A percentile compares a stretch with the other conserved stretches of the same genome.
Conservation (phyloP, 2,888 invertebrate genomes). For the Heliconius ethilla region DNA sequence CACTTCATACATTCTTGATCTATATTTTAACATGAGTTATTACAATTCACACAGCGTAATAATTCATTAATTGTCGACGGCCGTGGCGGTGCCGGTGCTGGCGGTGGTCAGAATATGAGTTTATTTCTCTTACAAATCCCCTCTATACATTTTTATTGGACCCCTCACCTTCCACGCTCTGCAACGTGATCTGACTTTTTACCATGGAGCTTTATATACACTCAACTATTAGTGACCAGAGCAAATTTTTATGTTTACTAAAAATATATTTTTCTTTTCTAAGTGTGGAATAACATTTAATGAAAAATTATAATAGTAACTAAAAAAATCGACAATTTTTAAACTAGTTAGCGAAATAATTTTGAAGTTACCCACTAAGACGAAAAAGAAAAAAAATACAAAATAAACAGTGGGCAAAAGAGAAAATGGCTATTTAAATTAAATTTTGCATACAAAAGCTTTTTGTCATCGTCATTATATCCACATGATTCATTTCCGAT, state of each 20-base stretch:
- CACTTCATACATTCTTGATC: constrained; percentile 7
- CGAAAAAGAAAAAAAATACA: not conserved
- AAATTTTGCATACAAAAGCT: constrained; percentile 1
- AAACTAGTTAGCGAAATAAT: too few species aligned
- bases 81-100: constrained; percentile 51
- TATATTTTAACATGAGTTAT: constrained; percentile 37
- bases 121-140: constrained; percentile 72
- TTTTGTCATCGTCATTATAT: constrained; percentile 12
- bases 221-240: not conserved
- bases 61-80: constrained; percentile 69
- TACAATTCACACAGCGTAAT: constrained; percentile 53
- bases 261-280: not conserved
- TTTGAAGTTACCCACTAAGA: not conserved
- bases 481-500: constrained; percentile 6
- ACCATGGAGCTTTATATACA: constrained; percentile 47
- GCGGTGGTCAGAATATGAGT: constrained; percentile 55
- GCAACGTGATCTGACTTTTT: constrained; percentile 66
- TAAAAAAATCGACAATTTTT: too few species aligned
- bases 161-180: constrained; percentile 69
- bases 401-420: not conserved
- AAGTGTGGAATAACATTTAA: not conserved
- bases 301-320: too few species aligned
- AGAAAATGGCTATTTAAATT: not conserved
- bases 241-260: not conserved
- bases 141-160: constrained; percentile 81